Conservation (phyloP, 1,140 invertebrate species). For the Diploscapter pachys region DNA sequence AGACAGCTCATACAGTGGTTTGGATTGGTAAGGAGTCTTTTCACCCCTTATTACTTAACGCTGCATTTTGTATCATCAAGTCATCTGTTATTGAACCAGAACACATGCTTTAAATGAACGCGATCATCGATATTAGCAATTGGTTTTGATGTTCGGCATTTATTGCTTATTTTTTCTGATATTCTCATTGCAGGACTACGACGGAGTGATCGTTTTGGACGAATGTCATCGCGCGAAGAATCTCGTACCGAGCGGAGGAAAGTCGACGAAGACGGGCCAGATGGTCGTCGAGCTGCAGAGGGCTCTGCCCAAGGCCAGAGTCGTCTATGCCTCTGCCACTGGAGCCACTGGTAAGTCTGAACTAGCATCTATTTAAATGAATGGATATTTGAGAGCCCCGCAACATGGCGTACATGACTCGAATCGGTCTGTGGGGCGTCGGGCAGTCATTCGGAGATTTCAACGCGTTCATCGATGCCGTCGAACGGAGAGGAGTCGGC, state of each 20-base stretch:
- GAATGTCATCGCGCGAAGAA: conserved; percentile 99
- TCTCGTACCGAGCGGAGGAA: conserved; percentile 93
- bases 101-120: no score
- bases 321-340: conserved; percentile 97
- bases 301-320: conserved; percentile 83
- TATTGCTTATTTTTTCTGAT: not conserved
- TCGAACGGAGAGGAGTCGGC: conserved; percentile 93
- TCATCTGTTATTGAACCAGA: no score
- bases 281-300: conserved; percentile 94
- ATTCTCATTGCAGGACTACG: conserved; percentile 42
- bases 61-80: no score
- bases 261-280: conserved; percentile 79
- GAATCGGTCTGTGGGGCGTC: conserved; percentile 93
- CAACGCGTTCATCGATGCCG: conserved; percentile 87
- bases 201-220: conserved; percentile 82
- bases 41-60: conserved; percentile 65
- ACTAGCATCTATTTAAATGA: not conserved
- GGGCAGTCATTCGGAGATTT: conserved; percentile 92
- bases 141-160: no score
- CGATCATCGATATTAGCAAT: no score
- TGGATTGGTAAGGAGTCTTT: conserved; percentile 76
- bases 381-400: conserved; percentile 79
- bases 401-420: conserved; percentile 99
- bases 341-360: conserved; percentile 49
- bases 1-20: conserved; percentile 96